Evolutionary conservation across 1,140 invertebrate species (phyloP).

Genomic region (Andricus grossulariae): DNA sequence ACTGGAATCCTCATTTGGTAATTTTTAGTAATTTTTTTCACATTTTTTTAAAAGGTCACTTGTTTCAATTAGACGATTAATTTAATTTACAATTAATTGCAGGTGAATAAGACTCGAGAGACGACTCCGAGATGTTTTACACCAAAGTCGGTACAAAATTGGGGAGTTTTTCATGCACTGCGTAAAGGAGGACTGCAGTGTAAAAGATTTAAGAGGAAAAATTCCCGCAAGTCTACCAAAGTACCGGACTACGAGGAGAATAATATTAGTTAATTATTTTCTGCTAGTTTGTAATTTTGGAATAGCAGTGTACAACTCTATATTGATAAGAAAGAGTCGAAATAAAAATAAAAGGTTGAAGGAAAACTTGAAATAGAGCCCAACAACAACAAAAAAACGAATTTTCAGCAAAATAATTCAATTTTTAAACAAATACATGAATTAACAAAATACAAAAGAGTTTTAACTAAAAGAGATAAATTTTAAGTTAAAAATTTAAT

Average conservation of each 20-base stretch:
- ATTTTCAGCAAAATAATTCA: too few relatives aligned
- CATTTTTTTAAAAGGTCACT: conserved; percentile 19
- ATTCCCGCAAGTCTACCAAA: conserved; percentile 46
- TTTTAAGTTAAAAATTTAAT: too few relatives aligned
- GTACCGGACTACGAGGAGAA: conserved; percentile 54
- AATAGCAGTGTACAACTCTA: conserved; percentile 22
- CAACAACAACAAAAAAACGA: too few relatives aligned
- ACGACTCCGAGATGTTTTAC: conserved; percentile 79
- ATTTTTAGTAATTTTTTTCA: conserved; percentile 27
- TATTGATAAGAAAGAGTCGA: conserved; percentile 38
- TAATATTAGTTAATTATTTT: conserved; percentile 50
- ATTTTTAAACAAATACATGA: too few relatives aligned
- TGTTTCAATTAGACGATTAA: conserved; percentile 32
- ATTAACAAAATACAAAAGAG: too few relatives aligned
- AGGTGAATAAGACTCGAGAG: conserved; percentile 75
- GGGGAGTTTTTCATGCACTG: conserved; percentile 79
- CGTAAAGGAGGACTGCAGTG: conserved; percentile 72
- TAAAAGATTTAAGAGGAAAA: conserved; percentile 57
- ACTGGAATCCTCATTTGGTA: conserved; percentile 78
- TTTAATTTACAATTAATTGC: conserved; percentile 6
- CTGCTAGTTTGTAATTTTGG: conserved; percentile 23
- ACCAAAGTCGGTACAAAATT: conserved; percentile 78
- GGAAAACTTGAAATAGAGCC: not conserved
- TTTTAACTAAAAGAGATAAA: too few relatives aligned
- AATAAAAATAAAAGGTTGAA: not conserved